Percentiles rank a stretch among this genome's conserved stretches.
Conservation (phyloP, 2,113 vertebrate species). For the Petrocephalus zakoni region DNA sequence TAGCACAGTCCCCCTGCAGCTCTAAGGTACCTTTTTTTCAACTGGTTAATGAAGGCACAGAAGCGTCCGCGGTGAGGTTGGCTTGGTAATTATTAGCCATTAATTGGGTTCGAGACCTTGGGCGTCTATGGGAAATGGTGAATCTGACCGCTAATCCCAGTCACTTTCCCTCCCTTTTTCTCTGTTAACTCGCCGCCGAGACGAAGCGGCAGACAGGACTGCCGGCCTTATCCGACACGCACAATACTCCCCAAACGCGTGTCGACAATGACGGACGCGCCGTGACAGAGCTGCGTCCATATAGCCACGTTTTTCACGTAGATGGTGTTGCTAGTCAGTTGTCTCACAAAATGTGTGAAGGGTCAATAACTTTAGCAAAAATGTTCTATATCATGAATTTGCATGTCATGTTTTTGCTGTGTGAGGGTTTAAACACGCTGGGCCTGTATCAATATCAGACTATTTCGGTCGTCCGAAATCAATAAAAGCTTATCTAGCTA, state of each 20-base stretch:
- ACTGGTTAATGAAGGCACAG: constrained; percentile 45
- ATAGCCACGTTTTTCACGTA: neutral
- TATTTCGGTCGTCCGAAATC: neutral
- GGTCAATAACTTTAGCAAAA: neutral
- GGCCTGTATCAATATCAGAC: neutral
- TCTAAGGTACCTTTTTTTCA: neutral
- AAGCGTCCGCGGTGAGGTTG: constrained; percentile 47
- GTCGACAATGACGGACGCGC: neutral
- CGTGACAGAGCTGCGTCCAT: neutral
- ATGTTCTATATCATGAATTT: neutral
- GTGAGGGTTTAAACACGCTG: neutral
- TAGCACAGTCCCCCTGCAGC: constrained; percentile 17
- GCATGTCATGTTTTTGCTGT: neutral
- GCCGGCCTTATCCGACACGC: constrained; percentile 29
- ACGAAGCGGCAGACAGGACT: constrained; percentile 50
- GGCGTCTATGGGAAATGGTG: constrained; percentile 69
- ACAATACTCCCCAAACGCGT: neutral
- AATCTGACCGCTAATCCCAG: constrained; percentile 68
- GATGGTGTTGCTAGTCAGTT: too few species aligned
- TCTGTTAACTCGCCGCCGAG: constrained; percentile 49
- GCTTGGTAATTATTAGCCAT: constrained; percentile 83
- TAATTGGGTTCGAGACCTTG: constrained; percentile 88
- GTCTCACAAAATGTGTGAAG: neutral
- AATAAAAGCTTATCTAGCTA: neutral
- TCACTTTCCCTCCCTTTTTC: constrained; percentile 45